phyloP scores from a whole-genome alignment of 30 jellyfish, hydroid and myxozoan genomes.

The Rhopilema esculentum region DNA sequence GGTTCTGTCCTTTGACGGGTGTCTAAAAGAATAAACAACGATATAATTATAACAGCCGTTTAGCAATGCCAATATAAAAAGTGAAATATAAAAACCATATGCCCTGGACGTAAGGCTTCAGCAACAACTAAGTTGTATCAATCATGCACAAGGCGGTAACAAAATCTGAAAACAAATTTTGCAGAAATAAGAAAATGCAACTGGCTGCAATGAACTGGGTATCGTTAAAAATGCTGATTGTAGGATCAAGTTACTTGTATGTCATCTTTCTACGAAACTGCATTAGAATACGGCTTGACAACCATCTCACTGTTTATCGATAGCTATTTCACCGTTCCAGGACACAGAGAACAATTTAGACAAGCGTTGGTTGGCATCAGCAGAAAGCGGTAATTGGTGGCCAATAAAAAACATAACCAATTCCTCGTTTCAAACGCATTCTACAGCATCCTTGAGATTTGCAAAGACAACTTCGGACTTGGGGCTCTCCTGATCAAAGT shows the following conservation, averaged over 20 bases:
- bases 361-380: too few species aligned
- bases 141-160: neutral
- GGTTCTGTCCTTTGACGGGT: conserved; percentile 34
- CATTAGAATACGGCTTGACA: neutral
- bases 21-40: neutral
- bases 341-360: too few species aligned
- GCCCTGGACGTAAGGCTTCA: too few species aligned
- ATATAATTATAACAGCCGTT: too few species aligned
- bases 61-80: too few species aligned
- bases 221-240: too few species aligned
- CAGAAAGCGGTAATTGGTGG: neutral
- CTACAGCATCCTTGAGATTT: neutral
- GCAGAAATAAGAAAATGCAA: too few species aligned
- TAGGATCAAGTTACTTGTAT: neutral
- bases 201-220: too few species aligned
- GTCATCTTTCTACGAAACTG: neutral
- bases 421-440: neutral
- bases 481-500: neutral
- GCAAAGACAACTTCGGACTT: neutral
- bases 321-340: too few species aligned
- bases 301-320: neutral
- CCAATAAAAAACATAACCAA: neutral
- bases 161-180: neutral
- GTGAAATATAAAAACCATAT: too few species aligned
- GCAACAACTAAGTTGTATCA: neutral